These are phyloP conservation scores for Salvelinus alpinus DNA, from an alignment of 2,113 vertebrate genomes.

Conservation along the genomic window DNA sequence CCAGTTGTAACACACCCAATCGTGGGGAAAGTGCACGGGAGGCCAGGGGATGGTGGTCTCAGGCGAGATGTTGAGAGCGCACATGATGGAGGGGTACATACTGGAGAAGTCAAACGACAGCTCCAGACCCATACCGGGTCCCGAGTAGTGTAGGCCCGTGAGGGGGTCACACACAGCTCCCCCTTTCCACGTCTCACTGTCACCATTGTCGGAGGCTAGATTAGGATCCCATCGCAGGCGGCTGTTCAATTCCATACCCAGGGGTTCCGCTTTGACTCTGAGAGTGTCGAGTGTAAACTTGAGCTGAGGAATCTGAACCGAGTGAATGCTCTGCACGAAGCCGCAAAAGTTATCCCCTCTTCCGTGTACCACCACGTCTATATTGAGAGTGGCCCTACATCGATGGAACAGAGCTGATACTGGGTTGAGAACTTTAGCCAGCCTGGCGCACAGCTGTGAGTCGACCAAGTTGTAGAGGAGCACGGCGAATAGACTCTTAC, in stretches of 20 bases:
- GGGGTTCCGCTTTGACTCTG: conserved; percentile 4
- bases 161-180: neutral
- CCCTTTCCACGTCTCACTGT: neutral
- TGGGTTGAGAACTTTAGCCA: no score
- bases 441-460: no score
- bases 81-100: neutral
- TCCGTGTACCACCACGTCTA: no score
- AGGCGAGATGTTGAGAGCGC: no score
- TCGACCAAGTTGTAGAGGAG: neutral
- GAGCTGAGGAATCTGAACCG: conserved; percentile 4
- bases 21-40: no score
- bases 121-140: neutral
- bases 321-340: neutral
- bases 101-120: neutral
- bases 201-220: neutral
- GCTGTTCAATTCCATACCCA: neutral
- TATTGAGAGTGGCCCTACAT: no score
- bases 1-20: no score
- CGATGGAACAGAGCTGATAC: no score
- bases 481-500: neutral
- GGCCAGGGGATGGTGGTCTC: no score
- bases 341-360: no score
- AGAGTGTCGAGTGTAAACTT: conserved; percentile 5
- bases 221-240: neutral
- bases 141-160: conserved; percentile 4